These are phyloP conservation scores for Anoplopoma fimbria DNA, from an alignment of 2,113 vertebrate genomes.

Conservation along the genomic window DNA sequence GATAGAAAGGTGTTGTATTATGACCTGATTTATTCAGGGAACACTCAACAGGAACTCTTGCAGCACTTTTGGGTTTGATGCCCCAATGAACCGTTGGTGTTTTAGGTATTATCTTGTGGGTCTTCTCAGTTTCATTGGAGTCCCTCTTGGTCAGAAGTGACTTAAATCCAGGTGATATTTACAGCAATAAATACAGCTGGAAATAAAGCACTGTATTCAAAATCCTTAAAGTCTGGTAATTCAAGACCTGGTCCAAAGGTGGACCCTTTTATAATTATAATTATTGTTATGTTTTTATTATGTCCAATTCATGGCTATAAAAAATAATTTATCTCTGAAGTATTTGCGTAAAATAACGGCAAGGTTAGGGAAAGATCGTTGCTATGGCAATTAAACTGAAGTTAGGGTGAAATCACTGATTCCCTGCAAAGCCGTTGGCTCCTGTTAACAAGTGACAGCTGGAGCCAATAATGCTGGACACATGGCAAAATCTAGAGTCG, in stretches of 20 bases:
- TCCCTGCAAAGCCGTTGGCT: background rate
- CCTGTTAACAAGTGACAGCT: background rate
- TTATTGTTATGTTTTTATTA: too few species aligned
- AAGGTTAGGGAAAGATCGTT: background rate
- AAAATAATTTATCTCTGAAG: background rate
- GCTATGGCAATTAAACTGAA: too few species aligned
- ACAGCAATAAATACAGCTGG: background rate
- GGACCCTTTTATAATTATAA: background rate
- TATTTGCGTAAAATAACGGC: background rate
- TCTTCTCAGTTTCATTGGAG: background rate
- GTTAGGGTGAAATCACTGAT: background rate
- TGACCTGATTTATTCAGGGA: background rate
- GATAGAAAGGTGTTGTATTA: background rate
- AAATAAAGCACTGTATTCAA: background rate
- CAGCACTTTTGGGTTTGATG: background rate
- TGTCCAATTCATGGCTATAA: background rate
- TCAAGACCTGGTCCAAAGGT: background rate
- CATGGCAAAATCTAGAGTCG: background rate
- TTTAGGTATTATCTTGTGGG: background rate
- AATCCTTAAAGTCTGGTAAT: background rate
- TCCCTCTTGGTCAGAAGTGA: background rate
- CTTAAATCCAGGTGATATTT: background rate
- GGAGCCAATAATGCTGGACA: background rate
- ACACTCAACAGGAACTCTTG: background rate
- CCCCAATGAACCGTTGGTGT: background rate